Percentiles rank a stretch among this genome's conserved stretches.
Evolutionary conservation across 2,888 invertebrate species (phyloP).

Genomic region (Brachypalpus laphriformis): DNA sequence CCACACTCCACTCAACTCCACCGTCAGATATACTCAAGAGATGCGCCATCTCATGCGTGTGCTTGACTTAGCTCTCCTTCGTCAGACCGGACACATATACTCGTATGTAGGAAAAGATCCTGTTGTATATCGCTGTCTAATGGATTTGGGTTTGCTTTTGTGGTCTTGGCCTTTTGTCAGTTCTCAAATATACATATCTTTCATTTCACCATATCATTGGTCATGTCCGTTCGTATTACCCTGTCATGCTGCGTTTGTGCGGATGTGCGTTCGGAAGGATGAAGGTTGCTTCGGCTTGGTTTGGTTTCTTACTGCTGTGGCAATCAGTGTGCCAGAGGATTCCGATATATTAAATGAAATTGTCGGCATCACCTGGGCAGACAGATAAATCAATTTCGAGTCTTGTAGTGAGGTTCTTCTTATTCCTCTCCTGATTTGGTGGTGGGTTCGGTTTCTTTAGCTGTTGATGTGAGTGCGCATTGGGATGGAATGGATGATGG

Average conservation of each 20-base stretch:
- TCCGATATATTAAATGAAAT: constrained; percentile 71
- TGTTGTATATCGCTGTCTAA: constrained; percentile 58
- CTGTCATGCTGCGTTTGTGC: constrained; percentile 67
- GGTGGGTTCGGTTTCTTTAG: constrained; percentile 62
- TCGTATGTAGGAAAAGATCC: constrained; percentile 24
- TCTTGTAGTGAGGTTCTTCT: constrained; percentile 61
- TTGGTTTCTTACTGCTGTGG: constrained; percentile 22
- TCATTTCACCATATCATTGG: constrained; percentile 72
- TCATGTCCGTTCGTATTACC: constrained; percentile 70
- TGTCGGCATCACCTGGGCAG: constrained; percentile 73
- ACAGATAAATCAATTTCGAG: constrained; percentile 75
- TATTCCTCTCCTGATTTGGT: constrained; percentile 19
- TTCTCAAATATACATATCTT: constrained; percentile 68
- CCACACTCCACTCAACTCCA: background rate
- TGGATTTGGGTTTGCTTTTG: constrained; percentile 69
- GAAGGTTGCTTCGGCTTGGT: constrained; percentile 33
- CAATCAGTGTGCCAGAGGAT: constrained; percentile 68
- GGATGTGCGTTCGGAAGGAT: constrained; percentile 49
- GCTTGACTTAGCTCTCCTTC: constrained; percentile 52
- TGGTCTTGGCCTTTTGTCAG: constrained; percentile 71
- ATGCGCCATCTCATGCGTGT: constrained; percentile 58
- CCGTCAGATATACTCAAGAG: background rate
- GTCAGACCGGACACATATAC: background rate
- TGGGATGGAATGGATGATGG: constrained; percentile 34
- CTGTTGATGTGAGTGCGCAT: constrained; percentile 37